These are phyloP conservation scores for Cygnus buccinator DNA, from an alignment of 2,113 vertebrate species.

Conservation along the genomic window DNA sequence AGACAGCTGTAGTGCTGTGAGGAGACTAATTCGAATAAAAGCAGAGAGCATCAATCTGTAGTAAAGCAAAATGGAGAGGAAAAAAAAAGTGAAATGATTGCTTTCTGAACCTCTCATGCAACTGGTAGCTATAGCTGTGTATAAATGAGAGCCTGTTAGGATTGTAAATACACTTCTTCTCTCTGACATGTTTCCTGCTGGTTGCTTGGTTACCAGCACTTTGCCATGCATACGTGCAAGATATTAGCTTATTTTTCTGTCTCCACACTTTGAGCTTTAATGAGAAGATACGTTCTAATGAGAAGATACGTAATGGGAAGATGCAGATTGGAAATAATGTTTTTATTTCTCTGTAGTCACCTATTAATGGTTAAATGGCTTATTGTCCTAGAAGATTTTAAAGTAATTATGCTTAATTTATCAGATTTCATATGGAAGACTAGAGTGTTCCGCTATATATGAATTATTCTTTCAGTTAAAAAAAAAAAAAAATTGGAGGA, in stretches of 20 bases:
- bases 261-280: constrained; percentile 36
- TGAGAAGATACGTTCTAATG: neutral
- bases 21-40: neutral
- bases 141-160: constrained; percentile 31
- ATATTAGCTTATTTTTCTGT: constrained; percentile 40
- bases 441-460: neutral
- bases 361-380: constrained; percentile 28
- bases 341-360: constrained; percentile 18
- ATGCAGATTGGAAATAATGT: neutral
- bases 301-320: neutral
- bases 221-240: constrained; percentile 9
- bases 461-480: neutral
- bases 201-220: constrained; percentile 72
- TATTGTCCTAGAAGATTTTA: neutral
- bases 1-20: neutral
- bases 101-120: neutral
- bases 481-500: neutral
- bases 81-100: neutral
- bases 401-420: neutral
- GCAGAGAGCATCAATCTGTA: neutral
- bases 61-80: neutral
- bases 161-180: constrained; percentile 57
- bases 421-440: neutral
- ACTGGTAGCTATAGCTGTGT: constrained; percentile 9
- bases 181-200: constrained; percentile 51